These are phyloP conservation scores for Phocides pigmalion DNA, from an alignment of 1,140 invertebrate genomes.

Conservation along the genomic window DNA sequence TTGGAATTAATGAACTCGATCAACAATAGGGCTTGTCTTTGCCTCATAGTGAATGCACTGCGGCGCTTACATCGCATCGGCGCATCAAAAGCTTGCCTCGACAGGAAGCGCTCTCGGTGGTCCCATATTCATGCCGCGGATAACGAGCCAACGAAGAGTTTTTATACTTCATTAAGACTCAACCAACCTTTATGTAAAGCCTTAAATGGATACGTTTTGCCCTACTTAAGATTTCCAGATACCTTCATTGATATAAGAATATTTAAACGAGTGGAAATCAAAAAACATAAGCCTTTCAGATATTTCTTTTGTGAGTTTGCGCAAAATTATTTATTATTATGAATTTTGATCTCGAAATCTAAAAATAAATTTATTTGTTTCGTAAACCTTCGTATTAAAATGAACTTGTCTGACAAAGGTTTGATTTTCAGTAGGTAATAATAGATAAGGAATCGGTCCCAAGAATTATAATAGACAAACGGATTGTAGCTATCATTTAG, in stretches of 20 bases:
- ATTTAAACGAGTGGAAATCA: not conserved
- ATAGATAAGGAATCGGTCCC: conserved; percentile 19
- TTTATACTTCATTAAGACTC: conserved; percentile 23
- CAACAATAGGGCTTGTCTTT: conserved; percentile 34
- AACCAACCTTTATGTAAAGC: not conserved
- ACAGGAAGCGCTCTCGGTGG: conserved; percentile 60
- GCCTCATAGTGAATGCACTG: conserved; percentile 68
- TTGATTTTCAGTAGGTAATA: conserved; percentile 14
- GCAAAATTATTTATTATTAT: no score
- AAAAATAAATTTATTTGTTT: not conserved
- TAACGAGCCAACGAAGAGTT: conserved; percentile 32
- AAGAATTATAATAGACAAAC: conserved; percentile 21
- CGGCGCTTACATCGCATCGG: conserved; percentile 51
- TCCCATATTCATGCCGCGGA: conserved; percentile 48
- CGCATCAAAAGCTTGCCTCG: conserved; percentile 57
- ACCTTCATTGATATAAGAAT: not conserved
- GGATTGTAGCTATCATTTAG: conserved; percentile 20
- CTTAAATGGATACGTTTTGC: conserved; percentile 3
- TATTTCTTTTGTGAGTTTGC: no score
- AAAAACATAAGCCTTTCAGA: no score
- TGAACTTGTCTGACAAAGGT: conserved; percentile 15
- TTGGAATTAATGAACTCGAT: conserved; percentile 36
- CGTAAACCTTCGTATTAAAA: not conserved
- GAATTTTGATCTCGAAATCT: no score
- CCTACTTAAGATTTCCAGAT: not conserved